phyloP scores from a whole-genome alignment of 2,888 invertebrate genomes.

The Megamerina dolium region DNA sequence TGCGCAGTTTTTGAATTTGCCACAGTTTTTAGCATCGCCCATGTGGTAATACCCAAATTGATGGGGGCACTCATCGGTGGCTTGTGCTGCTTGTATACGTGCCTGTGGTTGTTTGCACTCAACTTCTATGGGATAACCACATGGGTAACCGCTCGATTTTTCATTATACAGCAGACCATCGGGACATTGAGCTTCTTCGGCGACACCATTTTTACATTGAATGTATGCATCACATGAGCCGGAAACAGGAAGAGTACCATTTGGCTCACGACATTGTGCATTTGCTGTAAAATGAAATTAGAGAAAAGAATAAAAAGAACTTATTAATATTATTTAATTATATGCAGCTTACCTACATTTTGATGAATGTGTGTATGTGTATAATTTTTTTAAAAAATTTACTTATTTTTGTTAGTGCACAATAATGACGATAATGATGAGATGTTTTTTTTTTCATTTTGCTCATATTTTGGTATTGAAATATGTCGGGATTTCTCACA shows the following conservation, averaged over 20 bases:
- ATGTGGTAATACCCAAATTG: slow-evolving; percentile 75
- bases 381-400: too few relatives aligned
- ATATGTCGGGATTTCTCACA: too few relatives aligned
- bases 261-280: slow-evolving; percentile 58
- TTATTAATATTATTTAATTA: slow-evolving; percentile 24
- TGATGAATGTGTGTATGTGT: slow-evolving; percentile 17
- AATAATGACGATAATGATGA: too few relatives aligned
- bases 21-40: slow-evolving; percentile 64
- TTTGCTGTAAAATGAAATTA: slow-evolving; percentile 25
- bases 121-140: slow-evolving; percentile 79
- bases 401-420: too few relatives aligned
- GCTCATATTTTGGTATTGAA: too few relatives aligned
- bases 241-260: slow-evolving; percentile 62
- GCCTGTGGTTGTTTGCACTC: slow-evolving; percentile 66
- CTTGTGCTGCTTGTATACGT: slow-evolving; percentile 52
- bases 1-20: slow-evolving; percentile 75
- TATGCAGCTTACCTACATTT: slow-evolving; percentile 38
- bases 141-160: slow-evolving; percentile 66
- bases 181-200: slow-evolving; percentile 71
- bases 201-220: slow-evolving; percentile 67
- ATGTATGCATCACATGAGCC: slow-evolving; percentile 71
- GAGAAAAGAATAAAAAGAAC: neutral
- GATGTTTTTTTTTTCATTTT: too few relatives aligned
- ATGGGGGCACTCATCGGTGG: slow-evolving; percentile 75
- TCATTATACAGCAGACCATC: slow-evolving; percentile 78